A percentile compares a stretch with the other conserved stretches of the same genome.
Conservation (phyloP, 2,797 vertebrate genomes). For the Sebastes cheni region DNA sequence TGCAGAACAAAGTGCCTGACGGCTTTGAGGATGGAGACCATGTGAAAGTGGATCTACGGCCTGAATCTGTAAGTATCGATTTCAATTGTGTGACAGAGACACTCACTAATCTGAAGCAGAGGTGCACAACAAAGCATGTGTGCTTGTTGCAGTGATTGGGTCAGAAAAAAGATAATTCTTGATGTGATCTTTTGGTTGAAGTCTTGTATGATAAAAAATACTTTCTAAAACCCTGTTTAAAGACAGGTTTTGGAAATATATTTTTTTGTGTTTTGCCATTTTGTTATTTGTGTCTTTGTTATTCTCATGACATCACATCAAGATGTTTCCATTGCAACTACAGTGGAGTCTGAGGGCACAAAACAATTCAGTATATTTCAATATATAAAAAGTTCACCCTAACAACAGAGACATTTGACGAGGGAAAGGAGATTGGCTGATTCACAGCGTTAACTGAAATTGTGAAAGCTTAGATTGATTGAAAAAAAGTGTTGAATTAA, state of each 20-base stretch:
- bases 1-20: constrained; percentile 84
- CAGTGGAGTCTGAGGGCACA: not conserved
- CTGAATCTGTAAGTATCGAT: constrained; percentile 81
- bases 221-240: not conserved
- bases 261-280: too few relatives aligned
- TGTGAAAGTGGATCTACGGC: constrained; percentile 83
- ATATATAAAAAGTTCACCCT: not conserved
- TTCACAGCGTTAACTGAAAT: not conserved
- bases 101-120: not conserved
- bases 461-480: not conserved
- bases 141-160: not conserved
- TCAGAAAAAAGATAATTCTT: not conserved
- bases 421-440: not conserved
- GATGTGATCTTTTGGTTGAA: not conserved
- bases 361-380: not conserved
- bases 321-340: not conserved
- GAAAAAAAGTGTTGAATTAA: not conserved
- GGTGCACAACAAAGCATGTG: not conserved
- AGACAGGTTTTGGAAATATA: not conserved
- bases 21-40: constrained; percentile 86
- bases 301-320: not conserved
- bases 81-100: not conserved
- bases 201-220: not conserved
- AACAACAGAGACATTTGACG: not conserved
- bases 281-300: not conserved